Evolutionary conservation across 2,797 vertebrate genomes (phyloP).

Genomic region (Melanotaenia nigrans): DNA sequence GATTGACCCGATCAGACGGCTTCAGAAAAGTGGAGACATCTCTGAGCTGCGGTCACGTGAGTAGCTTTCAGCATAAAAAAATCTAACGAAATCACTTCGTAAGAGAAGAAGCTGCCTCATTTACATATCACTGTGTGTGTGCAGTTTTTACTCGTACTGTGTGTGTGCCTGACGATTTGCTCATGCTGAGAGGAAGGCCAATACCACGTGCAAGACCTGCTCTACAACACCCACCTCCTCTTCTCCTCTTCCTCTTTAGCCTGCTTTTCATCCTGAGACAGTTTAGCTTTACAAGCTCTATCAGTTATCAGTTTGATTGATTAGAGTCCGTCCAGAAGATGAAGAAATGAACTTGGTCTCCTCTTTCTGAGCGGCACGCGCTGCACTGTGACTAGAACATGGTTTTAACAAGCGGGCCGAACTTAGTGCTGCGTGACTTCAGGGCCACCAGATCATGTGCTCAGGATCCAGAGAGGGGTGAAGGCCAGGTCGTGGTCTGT

Average conservation of each 20-base stretch:
- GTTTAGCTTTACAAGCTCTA: background rate
- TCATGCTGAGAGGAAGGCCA: constrained; percentile 64
- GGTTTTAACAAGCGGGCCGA: too few relatives aligned
- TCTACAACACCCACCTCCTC: constrained; percentile 34
- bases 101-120: constrained; percentile 56
- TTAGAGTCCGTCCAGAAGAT: background rate
- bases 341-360: too few relatives aligned
- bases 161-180: constrained; percentile 77
- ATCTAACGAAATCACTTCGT: constrained; percentile 22
- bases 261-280: background rate
- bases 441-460: too few relatives aligned
- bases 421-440: too few relatives aligned
- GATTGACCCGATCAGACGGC: background rate
- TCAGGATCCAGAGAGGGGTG: constrained; percentile 35
- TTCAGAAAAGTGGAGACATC: background rate
- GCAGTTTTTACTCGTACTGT: constrained; percentile 17
- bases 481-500: constrained; percentile 70
- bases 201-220: constrained; percentile 78
- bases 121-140: constrained; percentile 59
- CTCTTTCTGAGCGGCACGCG: too few relatives aligned
- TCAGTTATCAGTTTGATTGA: constrained; percentile 13
- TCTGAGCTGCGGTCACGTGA: constrained; percentile 67
- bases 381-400: too few relatives aligned
- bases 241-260: background rate
- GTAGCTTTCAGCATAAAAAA: constrained; percentile 58